A percentile compares a stretch with the other conserved stretches of the same genome.
Evolutionary conservation across 2,888 invertebrate genomes (phyloP).

Genomic region (Dynastes maya): DNA sequence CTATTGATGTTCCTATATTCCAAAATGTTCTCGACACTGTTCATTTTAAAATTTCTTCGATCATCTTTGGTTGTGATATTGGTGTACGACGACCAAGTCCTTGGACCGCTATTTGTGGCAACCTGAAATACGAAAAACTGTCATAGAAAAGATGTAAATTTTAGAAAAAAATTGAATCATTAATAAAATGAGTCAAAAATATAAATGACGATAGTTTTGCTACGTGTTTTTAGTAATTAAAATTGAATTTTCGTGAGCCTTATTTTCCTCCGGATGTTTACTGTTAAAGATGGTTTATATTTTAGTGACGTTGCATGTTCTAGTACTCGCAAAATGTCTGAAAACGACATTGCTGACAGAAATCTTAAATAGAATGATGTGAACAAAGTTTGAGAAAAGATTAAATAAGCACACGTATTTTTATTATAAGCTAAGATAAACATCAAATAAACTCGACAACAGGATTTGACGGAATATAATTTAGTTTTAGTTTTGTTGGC

Average conservation of each 20-base stretch:
- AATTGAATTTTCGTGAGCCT: no score
- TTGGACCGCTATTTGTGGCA: slow-evolving; percentile 68
- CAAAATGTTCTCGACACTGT: slow-evolving; percentile 65
- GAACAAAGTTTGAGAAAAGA: no score
- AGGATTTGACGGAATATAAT: slow-evolving; percentile 2
- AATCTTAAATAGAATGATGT: no score
- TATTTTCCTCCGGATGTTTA: no score
- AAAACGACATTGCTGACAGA: no score
- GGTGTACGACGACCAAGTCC: slow-evolving; percentile 68
- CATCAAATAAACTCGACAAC: neutral
- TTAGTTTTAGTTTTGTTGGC: neutral
- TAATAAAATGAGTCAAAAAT: no score
- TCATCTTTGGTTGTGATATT: slow-evolving; percentile 65
- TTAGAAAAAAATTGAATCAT: neutral
- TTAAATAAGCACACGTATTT: neutral
- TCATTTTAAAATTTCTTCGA: slow-evolving; percentile 62
- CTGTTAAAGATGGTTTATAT: no score
- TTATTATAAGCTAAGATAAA: neutral
- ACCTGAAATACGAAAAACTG: slow-evolving; percentile 66
- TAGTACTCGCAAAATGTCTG: no score
- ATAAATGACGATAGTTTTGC: no score
- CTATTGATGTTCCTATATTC: slow-evolving; percentile 44
- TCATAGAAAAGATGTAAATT: slow-evolving; percentile 11
- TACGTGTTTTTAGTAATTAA: no score
- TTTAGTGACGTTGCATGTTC: no score